Conservation (phyloP, 2,113 vertebrate genomes). For the Urocynchramus pylzowi region DNA sequence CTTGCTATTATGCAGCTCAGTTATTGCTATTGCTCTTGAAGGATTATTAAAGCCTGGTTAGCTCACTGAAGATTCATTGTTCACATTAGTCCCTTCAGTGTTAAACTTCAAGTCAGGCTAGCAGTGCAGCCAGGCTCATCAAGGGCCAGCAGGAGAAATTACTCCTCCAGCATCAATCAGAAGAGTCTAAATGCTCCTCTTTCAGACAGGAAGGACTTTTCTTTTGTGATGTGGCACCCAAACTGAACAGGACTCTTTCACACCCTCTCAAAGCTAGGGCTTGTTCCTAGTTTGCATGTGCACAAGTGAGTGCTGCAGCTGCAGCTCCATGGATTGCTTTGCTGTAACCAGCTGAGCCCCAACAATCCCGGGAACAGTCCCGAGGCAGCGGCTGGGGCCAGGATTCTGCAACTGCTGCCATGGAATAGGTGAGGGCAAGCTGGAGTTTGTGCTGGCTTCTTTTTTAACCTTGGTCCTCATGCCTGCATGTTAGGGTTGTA, state of each 20-base stretch:
- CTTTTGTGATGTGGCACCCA: constrained; percentile 8
- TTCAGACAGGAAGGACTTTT: constrained; percentile 24
- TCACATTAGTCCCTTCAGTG: constrained; percentile 6
- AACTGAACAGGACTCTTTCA: constrained; percentile 54
- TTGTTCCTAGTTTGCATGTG: constrained; percentile 14
- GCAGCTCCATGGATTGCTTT: background rate
- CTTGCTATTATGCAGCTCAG: constrained; percentile 38
- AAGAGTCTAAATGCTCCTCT: constrained; percentile 30
- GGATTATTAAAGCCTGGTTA: constrained; percentile 65
- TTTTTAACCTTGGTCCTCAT: background rate
- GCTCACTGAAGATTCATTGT: constrained; percentile 64
- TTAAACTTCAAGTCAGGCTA: constrained; percentile 27
- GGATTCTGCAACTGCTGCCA: background rate
- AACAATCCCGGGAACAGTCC: background rate
- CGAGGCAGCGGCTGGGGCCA: background rate
- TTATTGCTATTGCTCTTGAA: constrained; percentile 32
- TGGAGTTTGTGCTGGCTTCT: background rate
- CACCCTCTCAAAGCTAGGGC: constrained; percentile 51
- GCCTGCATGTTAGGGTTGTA: background rate
- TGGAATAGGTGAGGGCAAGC: background rate
- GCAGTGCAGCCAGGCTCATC: background rate
- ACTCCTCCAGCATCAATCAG: constrained; percentile 19
- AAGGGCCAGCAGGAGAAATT: background rate
- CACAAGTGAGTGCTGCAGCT: constrained; percentile 39
- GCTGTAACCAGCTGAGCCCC: background rate